Evolutionary conservation across 2,888 invertebrate genomes (phyloP).

Genomic region (Lasius fuliginosus): DNA sequence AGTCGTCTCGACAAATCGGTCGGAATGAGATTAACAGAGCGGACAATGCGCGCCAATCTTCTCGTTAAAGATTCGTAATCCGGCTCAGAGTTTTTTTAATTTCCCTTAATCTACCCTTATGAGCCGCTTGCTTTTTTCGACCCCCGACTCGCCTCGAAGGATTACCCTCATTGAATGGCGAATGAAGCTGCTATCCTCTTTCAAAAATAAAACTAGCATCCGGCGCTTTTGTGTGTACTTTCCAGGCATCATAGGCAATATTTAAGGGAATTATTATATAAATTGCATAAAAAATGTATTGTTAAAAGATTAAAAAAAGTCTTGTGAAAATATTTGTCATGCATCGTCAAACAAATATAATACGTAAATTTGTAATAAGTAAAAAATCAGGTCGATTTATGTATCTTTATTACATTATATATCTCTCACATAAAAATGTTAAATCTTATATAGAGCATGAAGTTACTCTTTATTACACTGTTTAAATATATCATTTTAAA

Average conservation of each 20-base stretch:
- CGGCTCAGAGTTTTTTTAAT: constrained; percentile 63
- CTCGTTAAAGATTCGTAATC: constrained; percentile 68
- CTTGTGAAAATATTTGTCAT: background rate
- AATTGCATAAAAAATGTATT: constrained; percentile 1
- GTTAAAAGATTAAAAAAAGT: background rate
- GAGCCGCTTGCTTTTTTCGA: constrained; percentile 45
- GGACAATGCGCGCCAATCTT: constrained; percentile 68
- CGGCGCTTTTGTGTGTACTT: background rate
- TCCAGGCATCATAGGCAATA: background rate
- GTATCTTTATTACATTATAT: background rate
- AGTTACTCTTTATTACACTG: background rate
- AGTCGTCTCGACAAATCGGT: constrained; percentile 64
- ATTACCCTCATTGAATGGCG: constrained; percentile 52
- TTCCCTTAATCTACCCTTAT: constrained; percentile 46
- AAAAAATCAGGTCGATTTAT: background rate
- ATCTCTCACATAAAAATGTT: background rate
- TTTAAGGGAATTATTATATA: background rate
- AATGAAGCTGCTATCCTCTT: constrained; percentile 39
- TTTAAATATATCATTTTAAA: constrained; percentile 37
- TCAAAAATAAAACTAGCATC: constrained; percentile 20
- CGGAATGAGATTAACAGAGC: constrained; percentile 58
- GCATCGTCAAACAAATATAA: background rate
- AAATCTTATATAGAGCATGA: constrained; percentile 2
- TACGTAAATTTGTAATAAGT: background rate
- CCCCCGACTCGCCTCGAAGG: constrained; percentile 25